phyloP scores from a whole-genome alignment of 92 coral and sea anemone genomes.

The Paragorgia papillata region DNA sequence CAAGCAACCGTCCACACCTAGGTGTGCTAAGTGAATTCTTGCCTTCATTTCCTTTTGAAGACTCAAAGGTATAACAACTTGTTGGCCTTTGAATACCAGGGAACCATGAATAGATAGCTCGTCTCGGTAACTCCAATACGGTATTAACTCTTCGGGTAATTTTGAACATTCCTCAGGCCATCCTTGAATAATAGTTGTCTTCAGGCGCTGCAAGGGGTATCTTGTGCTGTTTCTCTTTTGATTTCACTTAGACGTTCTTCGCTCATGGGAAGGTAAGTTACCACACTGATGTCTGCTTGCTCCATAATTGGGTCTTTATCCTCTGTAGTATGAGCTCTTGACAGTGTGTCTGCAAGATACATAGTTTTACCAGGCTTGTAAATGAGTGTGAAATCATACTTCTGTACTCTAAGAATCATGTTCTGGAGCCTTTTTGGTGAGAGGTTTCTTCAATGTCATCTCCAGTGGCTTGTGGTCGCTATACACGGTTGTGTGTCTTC shows the following conservation, averaged over 20 bases:
- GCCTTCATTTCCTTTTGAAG: slow-evolving; percentile 22
- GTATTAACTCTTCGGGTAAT: slow-evolving; percentile 5
- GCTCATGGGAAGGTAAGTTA: slow-evolving; percentile 36
- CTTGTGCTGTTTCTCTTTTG: slow-evolving; percentile 19
- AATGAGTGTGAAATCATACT: background rate
- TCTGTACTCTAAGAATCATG: slow-evolving; percentile 1
- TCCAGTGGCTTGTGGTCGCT: slow-evolving; percentile 27
- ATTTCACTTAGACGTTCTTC: slow-evolving; percentile 42
- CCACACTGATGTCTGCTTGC: slow-evolving; percentile 44
- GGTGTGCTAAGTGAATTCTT: slow-evolving; percentile 25
- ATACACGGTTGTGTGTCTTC: background rate
- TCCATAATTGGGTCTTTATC: slow-evolving; percentile 35
- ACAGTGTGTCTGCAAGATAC: slow-evolving; percentile 5
- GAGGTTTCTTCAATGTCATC: slow-evolving; percentile 13
- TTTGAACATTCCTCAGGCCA: slow-evolving; percentile 21
- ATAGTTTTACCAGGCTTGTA: background rate
- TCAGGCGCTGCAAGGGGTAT: slow-evolving; percentile 9
- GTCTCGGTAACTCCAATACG: slow-evolving; percentile 10
- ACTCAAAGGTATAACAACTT: background rate
- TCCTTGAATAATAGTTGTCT: slow-evolving; percentile 14
- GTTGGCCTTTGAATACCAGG: background rate
- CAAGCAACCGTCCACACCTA: slow-evolving; percentile 24
- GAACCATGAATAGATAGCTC: no score
- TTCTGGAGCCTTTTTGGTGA: background rate
- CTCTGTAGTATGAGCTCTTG: slow-evolving; percentile 21